Evolutionary conservation across 2,113 vertebrate genomes (phyloP).

Genomic region (Ivindomyrus marchei): DNA sequence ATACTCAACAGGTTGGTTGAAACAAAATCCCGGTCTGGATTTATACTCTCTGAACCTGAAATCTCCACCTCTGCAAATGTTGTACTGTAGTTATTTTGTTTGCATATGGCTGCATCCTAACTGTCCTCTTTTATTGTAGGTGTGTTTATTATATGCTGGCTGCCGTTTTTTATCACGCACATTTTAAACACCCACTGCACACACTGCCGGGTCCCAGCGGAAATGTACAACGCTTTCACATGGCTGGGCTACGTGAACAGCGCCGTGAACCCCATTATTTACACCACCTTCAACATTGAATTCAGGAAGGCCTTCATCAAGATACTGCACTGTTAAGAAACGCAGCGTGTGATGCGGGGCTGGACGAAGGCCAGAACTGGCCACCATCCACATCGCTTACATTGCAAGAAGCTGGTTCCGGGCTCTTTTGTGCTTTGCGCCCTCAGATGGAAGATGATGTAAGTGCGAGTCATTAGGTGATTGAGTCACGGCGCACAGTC

Average conservation of each 20-base stretch:
- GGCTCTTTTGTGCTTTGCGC: background rate
- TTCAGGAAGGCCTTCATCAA: constrained; percentile 98
- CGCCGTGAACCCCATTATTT: constrained; percentile 97
- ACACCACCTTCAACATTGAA: constrained; percentile 96
- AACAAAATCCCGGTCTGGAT: no score
- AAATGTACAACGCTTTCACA: constrained; percentile 91
- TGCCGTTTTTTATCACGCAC: constrained; percentile 97
- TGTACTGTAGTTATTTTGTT: background rate
- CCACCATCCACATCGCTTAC: background rate
- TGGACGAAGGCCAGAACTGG: background rate
- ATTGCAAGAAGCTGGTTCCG: background rate
- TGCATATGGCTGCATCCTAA: background rate
- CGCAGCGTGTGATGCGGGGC: background rate
- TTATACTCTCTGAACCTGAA: no score
- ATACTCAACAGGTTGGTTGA: no score
- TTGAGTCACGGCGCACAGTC: background rate
- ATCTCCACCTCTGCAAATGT: background rate
- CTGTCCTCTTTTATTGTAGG: constrained; percentile 57
- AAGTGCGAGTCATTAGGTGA: background rate
- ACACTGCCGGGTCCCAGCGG: constrained; percentile 78
- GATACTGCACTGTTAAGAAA: constrained; percentile 86
- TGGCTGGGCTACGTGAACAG: constrained; percentile 98
- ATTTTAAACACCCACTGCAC: constrained; percentile 94
- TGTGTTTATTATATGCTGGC: constrained; percentile 98
- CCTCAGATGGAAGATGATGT: background rate